These are phyloP conservation scores for Sebastiscus albofasciatus DNA, from an alignment of 2,797 vertebrate species.

Conservation along the genomic window DNA sequence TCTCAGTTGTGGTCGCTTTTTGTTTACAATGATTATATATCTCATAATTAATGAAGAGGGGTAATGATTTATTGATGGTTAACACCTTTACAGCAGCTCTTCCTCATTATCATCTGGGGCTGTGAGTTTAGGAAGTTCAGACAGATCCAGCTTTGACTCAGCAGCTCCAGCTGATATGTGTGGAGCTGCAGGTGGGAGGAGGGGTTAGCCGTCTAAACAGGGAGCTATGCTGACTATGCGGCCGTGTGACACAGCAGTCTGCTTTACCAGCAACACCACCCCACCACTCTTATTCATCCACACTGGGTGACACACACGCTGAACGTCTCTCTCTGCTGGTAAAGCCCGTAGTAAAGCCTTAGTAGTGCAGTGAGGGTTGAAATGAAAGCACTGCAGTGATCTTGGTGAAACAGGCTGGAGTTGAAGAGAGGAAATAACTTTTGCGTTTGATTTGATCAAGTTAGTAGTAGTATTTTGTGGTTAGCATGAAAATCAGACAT, in stretches of 20 bases:
- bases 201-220: conserved; percentile 49
- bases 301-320: conserved; percentile 41
- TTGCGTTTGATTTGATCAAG: too few relatives aligned
- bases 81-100: neutral
- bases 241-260: conserved; percentile 77
- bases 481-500: too few relatives aligned
- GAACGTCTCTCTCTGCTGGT: neutral
- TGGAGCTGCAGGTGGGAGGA: conserved; percentile 13
- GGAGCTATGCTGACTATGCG: conserved; percentile 69
- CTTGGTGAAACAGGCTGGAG: conserved; percentile 36
- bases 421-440: neutral
- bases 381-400: conserved; percentile 17
- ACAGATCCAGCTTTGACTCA: conserved; percentile 56
- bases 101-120: neutral
- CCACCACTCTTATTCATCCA: neutral
- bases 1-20: neutral
- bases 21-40: neutral
- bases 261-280: conserved; percentile 29
- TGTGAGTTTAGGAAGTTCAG: conserved; percentile 34
- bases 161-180: conserved; percentile 42
- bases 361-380: conserved; percentile 31
- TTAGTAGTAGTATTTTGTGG: neutral
- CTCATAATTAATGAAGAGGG: neutral
- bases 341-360: neutral
- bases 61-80: neutral